These are phyloP conservation scores for Cyaniris semiargus DNA, from an alignment of 2,888 invertebrate species.

Conservation along the genomic window DNA sequence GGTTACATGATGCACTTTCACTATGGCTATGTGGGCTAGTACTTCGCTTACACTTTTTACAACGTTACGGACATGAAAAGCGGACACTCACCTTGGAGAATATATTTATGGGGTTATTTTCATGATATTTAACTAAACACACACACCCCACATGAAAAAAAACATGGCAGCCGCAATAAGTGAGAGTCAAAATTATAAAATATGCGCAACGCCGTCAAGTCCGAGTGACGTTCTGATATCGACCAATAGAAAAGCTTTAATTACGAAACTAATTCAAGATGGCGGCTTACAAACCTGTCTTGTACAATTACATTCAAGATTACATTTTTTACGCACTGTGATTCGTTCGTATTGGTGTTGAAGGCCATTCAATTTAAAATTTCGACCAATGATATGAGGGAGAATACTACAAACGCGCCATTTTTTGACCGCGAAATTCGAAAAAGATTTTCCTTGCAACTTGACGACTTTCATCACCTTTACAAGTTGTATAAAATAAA, in stretches of 20 bases:
- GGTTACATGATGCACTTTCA: conserved; percentile 81
- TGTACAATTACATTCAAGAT: conserved; percentile 53
- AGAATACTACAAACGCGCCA: conserved; percentile 53
- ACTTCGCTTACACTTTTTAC: conserved; percentile 56
- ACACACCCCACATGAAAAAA: conserved; percentile 86
- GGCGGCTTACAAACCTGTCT: conserved; percentile 56
- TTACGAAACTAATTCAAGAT: conserved; percentile 65
- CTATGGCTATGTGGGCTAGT: conserved; percentile 63
- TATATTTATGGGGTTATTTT: conserved; percentile 71
- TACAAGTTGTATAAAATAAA: not conserved
- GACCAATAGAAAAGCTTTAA: conserved; percentile 62
- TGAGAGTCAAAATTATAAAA: conserved; percentile 67
- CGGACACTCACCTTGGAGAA: conserved; percentile 68
- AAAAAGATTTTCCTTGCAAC: conserved; percentile 38
- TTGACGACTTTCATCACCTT: not conserved
- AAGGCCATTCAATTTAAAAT: conserved; percentile 37
- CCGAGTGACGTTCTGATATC: conserved; percentile 65
- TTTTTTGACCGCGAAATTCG: conserved; percentile 50
- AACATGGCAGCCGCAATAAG: conserved; percentile 86
- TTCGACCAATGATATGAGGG: conserved; percentile 57
- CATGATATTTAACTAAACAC: conserved; percentile 69
- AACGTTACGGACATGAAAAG: conserved; percentile 50
- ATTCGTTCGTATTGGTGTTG: conserved; percentile 57
- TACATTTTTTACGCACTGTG: conserved; percentile 50
- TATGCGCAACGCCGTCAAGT: conserved; percentile 77